These are phyloP conservation scores for Oligia fasciuncula DNA, from an alignment of 2,888 invertebrate species.

Conservation along the genomic window DNA sequence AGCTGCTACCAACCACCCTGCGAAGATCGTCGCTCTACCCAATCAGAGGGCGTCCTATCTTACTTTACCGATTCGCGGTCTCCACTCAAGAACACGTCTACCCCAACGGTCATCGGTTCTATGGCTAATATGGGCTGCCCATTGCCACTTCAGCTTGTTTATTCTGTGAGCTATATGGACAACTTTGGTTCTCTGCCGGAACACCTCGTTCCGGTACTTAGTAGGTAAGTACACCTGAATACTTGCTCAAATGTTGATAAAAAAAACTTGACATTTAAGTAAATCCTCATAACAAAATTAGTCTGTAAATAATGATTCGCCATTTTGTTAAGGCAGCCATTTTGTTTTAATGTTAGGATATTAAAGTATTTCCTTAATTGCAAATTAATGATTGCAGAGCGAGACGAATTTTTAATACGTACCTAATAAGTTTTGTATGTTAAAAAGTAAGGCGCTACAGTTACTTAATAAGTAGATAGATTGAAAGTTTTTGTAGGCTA, in stretches of 20 bases:
- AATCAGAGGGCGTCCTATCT: neutral
- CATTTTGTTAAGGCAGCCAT: conserved; percentile 60
- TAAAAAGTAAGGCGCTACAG: conserved; percentile 4
- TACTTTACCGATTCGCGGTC: neutral
- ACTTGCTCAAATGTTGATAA: conserved; percentile 38
- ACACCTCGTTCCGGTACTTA: neutral
- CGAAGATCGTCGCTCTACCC: neutral
- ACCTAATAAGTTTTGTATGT: conserved; percentile 17
- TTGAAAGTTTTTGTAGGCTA: conserved; percentile 1
- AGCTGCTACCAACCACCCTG: neutral
- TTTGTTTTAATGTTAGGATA: conserved; percentile 49
- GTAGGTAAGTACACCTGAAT: conserved; percentile 23
- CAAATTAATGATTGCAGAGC: conserved; percentile 26
- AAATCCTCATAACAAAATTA: conserved; percentile 33
- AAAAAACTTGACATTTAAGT: neutral
- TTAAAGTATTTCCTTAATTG: conserved; percentile 34
- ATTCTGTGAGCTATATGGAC: neutral
- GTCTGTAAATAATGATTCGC: conserved; percentile 29
- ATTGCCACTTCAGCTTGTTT: neutral
- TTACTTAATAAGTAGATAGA: conserved; percentile 12
- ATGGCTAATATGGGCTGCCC: neutral
- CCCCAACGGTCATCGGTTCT: neutral
- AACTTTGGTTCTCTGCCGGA: neutral
- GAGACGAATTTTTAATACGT: conserved; percentile 22
- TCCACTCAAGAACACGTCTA: no score